Conservation (phyloP, 2,888 invertebrate species). For the Agrilus cyanescens region DNA sequence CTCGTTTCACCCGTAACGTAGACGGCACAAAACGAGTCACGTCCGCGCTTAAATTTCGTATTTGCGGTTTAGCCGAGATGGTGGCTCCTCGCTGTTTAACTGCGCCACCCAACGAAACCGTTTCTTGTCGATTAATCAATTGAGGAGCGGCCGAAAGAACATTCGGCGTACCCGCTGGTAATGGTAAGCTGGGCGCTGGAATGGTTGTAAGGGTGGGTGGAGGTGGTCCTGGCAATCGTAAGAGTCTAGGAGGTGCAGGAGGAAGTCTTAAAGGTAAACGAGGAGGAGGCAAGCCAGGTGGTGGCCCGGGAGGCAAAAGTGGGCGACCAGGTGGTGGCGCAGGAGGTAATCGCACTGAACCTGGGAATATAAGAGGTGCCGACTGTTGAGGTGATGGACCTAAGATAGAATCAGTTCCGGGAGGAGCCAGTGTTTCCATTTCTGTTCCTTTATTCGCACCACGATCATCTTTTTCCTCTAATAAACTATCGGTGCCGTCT, state of each 20-base stretch:
- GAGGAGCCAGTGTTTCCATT: constrained; percentile 27
- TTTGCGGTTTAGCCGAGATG: constrained; percentile 94
- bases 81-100: constrained; percentile 52
- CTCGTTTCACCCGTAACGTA: constrained; percentile 80
- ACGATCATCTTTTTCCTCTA: constrained; percentile 13
- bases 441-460: constrained; percentile 12
- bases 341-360: constrained; percentile 40
- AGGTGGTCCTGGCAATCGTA: constrained; percentile 27
- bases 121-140: constrained; percentile 59
- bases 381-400: constrained; percentile 17
- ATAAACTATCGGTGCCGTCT: constrained; percentile 27
- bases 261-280: constrained; percentile 44
- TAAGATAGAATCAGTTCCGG: constrained; percentile 27
- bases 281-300: constrained; percentile 48
- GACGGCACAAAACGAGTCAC: constrained; percentile 93
- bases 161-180: constrained; percentile 43
- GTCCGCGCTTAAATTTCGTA: constrained; percentile 85
- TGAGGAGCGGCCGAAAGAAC: constrained; percentile 75
- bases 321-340: constrained; percentile 44
- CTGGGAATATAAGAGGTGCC: constrained; percentile 30
- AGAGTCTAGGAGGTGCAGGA: constrained; percentile 43
- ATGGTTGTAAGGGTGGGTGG: constrained; percentile 6
- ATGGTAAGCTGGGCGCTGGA: constrained; percentile 8
- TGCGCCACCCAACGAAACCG: constrained; percentile 24
- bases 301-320: constrained; percentile 44